A percentile compares a stretch with the other conserved stretches of the same genome.
phyloP scores from a whole-genome alignment of 2,113 vertebrate species.

The Zosterops japonicus region DNA sequence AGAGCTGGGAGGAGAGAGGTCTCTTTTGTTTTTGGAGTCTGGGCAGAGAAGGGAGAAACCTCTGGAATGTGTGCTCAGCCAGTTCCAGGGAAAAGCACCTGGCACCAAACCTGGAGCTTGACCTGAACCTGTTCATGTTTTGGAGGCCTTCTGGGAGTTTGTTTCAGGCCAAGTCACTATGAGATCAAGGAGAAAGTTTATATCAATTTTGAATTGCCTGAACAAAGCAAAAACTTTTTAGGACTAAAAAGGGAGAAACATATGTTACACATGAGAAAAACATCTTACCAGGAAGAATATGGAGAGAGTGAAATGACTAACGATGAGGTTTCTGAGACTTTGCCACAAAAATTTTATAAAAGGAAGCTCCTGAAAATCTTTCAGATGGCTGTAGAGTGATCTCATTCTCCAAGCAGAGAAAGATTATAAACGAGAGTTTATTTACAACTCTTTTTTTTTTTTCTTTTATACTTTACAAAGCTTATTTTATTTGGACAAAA shows the following conservation, averaged over 20 bases:
- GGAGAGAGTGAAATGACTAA: conserved; percentile 60
- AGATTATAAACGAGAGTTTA: background rate
- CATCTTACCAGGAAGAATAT: conserved; percentile 57
- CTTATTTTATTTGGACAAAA: background rate
- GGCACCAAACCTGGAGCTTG: background rate
- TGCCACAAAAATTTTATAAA: conserved; percentile 12
- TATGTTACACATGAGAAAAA: conserved; percentile 62
- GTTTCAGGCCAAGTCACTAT: conserved; percentile 42
- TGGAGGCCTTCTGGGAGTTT: background rate
- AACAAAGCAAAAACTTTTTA: conserved; percentile 63
- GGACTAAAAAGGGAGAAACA: conserved; percentile 65
- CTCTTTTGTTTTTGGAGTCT: background rate
- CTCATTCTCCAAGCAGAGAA: background rate
- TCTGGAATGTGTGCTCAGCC: background rate
- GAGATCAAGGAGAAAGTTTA: conserved; percentile 43
- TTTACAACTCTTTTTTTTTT: background rate
- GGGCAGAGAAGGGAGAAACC: background rate
- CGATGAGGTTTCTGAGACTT: conserved; percentile 38
- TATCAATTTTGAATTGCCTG: conserved; percentile 34
- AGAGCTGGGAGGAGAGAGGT: background rate
- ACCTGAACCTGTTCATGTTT: background rate
- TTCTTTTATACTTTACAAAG: background rate
- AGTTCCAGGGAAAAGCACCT: background rate
- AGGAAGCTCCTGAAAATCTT: conserved; percentile 25
- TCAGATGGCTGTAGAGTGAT: conserved; percentile 30